A percentile compares a stretch with the other conserved stretches of the same genome.
These are phyloP conservation scores for Drosophila peninsularis DNA, from an alignment of 2,888 invertebrate genomes.

Conservation along the genomic window DNA sequence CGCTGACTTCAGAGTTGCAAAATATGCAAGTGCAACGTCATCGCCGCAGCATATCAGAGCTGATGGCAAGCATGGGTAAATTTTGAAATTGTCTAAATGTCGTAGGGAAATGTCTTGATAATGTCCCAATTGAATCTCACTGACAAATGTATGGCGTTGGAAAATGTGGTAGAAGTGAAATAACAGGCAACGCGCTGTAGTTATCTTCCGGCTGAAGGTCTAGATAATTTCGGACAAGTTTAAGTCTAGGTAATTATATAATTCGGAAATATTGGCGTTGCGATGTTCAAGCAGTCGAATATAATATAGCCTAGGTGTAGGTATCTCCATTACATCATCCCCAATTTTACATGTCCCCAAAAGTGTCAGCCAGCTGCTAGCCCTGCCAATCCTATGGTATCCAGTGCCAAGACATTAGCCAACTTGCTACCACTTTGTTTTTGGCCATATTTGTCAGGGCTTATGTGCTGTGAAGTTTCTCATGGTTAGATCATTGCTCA, in stretches of 20 bases:
- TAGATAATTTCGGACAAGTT: too few relatives aligned
- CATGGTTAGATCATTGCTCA: slow-evolving; percentile 49
- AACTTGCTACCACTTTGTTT: neutral
- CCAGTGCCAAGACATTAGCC: neutral
- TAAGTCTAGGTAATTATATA: neutral
- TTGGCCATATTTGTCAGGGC: neutral
- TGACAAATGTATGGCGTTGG: too few relatives aligned
- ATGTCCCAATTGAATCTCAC: neutral
- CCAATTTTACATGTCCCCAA: neutral
- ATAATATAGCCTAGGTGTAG: neutral
- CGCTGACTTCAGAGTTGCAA: slow-evolving; percentile 39
- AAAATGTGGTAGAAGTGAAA: too few relatives aligned
- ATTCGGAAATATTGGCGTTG: neutral
- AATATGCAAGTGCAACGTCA: slow-evolving; percentile 76
- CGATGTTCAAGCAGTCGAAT: neutral
- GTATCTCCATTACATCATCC: too few relatives aligned
- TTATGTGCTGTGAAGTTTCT: slow-evolving; percentile 5
- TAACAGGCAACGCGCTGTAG: too few relatives aligned
- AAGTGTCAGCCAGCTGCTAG: neutral
- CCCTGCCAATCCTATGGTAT: neutral
- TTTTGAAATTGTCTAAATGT: slow-evolving; percentile 10
- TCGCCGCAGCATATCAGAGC: slow-evolving; percentile 84
- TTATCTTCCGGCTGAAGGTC: too few relatives aligned
- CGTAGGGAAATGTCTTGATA: neutral
- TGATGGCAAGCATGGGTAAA: slow-evolving; percentile 84